Base-by-base conservation (phyloP, 2,113 vertebrate genomes). In the Prionailurus viverrinus region DNA sequence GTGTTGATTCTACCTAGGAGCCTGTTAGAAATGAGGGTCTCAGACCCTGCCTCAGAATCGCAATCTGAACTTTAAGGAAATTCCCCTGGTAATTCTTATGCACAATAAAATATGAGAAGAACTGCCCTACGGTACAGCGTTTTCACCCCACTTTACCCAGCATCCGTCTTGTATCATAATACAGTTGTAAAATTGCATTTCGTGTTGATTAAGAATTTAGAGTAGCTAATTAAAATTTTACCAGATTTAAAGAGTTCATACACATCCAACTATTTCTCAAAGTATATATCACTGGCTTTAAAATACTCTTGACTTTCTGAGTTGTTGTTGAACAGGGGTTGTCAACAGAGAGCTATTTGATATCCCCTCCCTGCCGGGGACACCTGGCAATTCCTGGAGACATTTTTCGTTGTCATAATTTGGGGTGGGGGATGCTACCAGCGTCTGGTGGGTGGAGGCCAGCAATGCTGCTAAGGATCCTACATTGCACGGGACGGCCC, bases 231-330 rank as follows among this genome's bases (percentile, higher is more conserved):
- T 87, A 68, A 82, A 53, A 84, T 82, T 39, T 88, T 71, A 51
- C 25, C 21, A 58, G 48, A 88, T 88, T 90, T 76, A 69, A 85
- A 73, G 48, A 55, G 81, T 83, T 74, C 55, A 27, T 48, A 76
- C 13, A 80, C 16, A 66, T 39, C 51, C 12, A 93, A 9, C 25
- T 92, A 27, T 36, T 96, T 94, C 84, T 69, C 92, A 39, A 76
- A n/a, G 12, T 81, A 19, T 88, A 58, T 36, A 11, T 51, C 53
- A 76, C 4, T 81, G 61, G 48, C 53, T 81, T 80, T 91, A 53
- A 94, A 83, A 61, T 84, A 12, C 39, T 79, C 27, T 92, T 88
- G 66, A 45, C 55, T 92, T 89, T 71, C 71, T 78, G 79, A 53
- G 66, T 79, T 76, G 58, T 91, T 78, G 11, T 18, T 73, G 25